These are phyloP conservation scores for Euplexia lucipara DNA, from an alignment of 2,888 invertebrate species.

Conservation along the genomic window DNA sequence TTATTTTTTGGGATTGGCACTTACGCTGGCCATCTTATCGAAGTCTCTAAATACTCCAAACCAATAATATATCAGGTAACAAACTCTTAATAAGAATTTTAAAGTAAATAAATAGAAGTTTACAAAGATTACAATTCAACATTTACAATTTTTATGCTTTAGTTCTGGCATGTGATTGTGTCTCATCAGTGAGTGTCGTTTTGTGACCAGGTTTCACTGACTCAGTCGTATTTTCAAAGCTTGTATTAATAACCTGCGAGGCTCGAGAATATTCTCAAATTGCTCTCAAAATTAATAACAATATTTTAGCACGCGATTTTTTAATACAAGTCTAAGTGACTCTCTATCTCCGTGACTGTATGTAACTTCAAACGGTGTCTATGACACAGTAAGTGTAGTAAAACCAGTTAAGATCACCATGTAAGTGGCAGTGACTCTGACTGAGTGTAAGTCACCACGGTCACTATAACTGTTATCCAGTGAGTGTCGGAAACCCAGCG, in stretches of 20 bases:
- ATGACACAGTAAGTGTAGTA: no score
- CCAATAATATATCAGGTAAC: constrained; percentile 64
- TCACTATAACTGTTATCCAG: not conserved
- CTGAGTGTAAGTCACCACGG: not conserved
- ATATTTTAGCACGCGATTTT: not conserved
- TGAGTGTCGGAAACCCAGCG: not conserved
- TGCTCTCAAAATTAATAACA: not conserved
- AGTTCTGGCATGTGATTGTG: constrained; percentile 9
- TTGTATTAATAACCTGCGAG: not conserved
- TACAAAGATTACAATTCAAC: constrained; percentile 57
- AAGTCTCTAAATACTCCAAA: constrained; percentile 24
- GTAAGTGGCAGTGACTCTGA: constrained; percentile 7
- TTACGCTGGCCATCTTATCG: constrained; percentile 35
- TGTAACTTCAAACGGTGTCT: no score
- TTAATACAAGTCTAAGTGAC: not conserved
- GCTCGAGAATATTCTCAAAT: not conserved
- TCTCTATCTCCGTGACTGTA: not conserved
- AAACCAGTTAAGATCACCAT: no score
- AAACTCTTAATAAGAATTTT: constrained; percentile 61
- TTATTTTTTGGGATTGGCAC: constrained; percentile 54
- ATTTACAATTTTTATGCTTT: constrained; percentile 41
- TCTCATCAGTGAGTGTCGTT: not conserved
- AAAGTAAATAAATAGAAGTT: constrained; percentile 62
- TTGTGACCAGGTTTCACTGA: constrained; percentile 4
- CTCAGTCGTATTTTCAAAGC: not conserved